phyloP scores from a whole-genome alignment of 1,140 invertebrate species.

The Eriocheir sinensis region DNA sequence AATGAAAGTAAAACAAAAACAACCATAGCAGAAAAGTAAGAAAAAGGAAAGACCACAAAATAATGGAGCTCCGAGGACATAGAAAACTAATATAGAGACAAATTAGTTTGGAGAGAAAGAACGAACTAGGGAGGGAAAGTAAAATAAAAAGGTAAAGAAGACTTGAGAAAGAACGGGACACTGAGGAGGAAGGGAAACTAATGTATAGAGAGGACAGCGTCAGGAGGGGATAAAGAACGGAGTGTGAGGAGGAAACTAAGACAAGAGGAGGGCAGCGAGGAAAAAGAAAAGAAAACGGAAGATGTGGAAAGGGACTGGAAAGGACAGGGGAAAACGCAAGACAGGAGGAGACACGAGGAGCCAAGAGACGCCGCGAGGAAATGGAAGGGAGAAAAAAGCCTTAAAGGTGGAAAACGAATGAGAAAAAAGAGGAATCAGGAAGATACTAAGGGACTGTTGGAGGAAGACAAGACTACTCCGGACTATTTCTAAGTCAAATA shows the following conservation, averaged over 20 bases:
- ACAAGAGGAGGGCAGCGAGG: too few species aligned
- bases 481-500: too few species aligned
- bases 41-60: too few species aligned
- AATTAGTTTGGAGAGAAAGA: not conserved
- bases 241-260: not conserved
- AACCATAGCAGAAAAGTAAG: too few species aligned
- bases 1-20: too few species aligned
- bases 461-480: not conserved
- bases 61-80: too few species aligned
- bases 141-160: not conserved
- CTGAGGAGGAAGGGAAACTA: not conserved
- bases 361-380: not conserved
- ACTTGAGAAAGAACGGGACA: not conserved
- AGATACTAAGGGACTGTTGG: not conserved
- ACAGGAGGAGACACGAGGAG: not conserved
- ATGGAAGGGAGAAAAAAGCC: not conserved
- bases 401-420: not conserved
- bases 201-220: not conserved
- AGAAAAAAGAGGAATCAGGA: not conserved
- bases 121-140: not conserved
- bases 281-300: not conserved
- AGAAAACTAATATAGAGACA: too few species aligned
- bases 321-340: not conserved
- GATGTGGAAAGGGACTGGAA: not conserved
- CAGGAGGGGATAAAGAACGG: not conserved